Evolutionary conservation across 1,140 invertebrate species (phyloP), one percentile per base, ranked within the genome.

Genomic region (Dufourea novaeangliae): DNA sequence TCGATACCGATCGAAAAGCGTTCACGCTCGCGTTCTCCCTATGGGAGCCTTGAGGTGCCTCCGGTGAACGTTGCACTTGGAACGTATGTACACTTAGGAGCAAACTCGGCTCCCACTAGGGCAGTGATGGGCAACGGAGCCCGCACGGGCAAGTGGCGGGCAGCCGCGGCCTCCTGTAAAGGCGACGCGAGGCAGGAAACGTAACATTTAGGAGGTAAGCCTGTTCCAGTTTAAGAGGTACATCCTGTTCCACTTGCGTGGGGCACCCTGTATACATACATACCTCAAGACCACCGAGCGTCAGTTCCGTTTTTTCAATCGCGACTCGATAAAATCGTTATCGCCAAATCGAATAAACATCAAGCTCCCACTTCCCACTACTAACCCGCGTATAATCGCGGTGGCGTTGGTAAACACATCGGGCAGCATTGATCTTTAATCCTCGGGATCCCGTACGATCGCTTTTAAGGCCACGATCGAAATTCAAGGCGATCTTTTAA

Each of bases 31-130:
- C 78, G 39, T 69, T 77, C 74, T 83, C 73, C 27, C 46, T 37
- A 39, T 14, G 14, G 69, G 52, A 74, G 69, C 81, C 81, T 83
- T 83, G 81, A 80, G 20, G 27, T 14, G 69, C 37, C 22, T 46
- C 71, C n/a, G 68, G 73, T 80, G 74, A 83, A 78, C 78, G 78
- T 83, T 80, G 57, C 77, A 56, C 71, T 75, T 63, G 63, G 70
- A 52, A 78, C 63, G 63, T 57, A 41, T 41, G n/a, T 34, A 54
- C 37, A n/a, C n/a, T n/a, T n/a, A n/a, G n/a, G n/a, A n/a, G n/a
- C n/a, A n/a, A n/a, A n/a, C n/a, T n/a, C n/a, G n/a, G n/a, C n/a
- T n/a, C n/a, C n/a, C n/a, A n/a, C n/a, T n/a, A n/a, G n/a, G n/a
- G n/a, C n/a, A n/a, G n/a, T n/a, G n/a, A n/a, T n/a, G n/a, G n/a